These are phyloP conservation scores for Apteryx mantelli DNA, from an alignment of 2,113 vertebrate genomes.

Conservation along the genomic window DNA sequence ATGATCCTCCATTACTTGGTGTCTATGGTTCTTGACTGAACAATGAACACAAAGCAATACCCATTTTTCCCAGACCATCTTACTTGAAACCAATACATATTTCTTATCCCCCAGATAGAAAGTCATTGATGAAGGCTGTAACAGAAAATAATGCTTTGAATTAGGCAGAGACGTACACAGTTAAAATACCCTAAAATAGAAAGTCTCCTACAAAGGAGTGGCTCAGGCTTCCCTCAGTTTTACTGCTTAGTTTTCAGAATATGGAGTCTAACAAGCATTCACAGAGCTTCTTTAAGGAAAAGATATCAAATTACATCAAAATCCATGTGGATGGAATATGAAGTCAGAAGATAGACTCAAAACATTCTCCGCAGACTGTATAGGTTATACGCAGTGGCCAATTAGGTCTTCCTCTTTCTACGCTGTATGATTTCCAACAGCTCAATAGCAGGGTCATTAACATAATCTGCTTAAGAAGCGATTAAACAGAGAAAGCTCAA, in stretches of 20 bases:
- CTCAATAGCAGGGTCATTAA: neutral
- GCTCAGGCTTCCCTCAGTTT: neutral
- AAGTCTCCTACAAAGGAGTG: neutral
- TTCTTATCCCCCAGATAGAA: neutral
- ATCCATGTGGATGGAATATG: neutral
- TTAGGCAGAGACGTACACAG: neutral
- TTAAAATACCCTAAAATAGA: neutral
- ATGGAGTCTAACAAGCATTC: neutral
- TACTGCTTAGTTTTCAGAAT: neutral
- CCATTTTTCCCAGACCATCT: neutral
- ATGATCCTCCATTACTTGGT: neutral
- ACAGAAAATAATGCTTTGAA: neutral
- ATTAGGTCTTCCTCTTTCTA: neutral
- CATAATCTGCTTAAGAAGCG: neutral
- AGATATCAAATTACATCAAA: neutral
- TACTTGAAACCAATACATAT: neutral
- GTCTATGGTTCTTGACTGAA: neutral
- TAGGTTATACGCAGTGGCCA: neutral
- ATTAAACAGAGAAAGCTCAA: neutral
- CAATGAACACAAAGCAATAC: neutral
- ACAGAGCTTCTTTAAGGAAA: neutral
- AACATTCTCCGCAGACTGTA: neutral
- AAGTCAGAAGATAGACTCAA: neutral
- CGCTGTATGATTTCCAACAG: neutral
- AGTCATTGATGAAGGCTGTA: neutral